Evolutionary conservation across 2,113 vertebrate species (phyloP).

Genomic region (Urocitellus parryii): DNA sequence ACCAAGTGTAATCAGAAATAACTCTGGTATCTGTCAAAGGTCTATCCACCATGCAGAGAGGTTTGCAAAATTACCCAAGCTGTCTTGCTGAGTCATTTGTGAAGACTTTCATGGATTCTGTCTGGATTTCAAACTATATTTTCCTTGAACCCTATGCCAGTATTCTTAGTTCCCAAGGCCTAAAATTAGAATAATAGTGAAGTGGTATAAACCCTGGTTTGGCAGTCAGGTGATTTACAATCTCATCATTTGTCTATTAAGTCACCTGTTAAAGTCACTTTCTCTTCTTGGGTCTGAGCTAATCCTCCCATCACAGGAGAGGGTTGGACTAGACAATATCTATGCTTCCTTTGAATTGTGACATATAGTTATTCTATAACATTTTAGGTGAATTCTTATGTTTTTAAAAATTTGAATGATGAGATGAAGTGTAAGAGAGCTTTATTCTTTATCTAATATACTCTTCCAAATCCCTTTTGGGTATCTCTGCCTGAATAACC

Average conservation of each 20-base stretch:
- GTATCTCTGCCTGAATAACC: neutral
- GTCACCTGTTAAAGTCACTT: neutral
- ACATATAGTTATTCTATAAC: neutral
- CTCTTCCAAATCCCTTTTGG: neutral
- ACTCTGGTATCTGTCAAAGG: neutral
- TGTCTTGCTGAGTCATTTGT: neutral
- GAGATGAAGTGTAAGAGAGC: neutral
- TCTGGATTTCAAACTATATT: neutral
- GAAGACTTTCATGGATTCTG: neutral
- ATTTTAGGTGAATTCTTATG: neutral
- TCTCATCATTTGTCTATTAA: neutral
- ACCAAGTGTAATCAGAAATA: constrained; percentile 16
- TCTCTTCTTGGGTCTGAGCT: neutral
- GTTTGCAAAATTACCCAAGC: neutral
- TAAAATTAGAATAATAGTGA: neutral
- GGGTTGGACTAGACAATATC: neutral
- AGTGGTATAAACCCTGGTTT: neutral
- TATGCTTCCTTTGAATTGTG: neutral
- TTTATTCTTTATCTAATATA: neutral
- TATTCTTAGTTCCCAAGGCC: neutral
- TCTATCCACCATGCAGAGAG: neutral
- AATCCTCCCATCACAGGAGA: neutral
- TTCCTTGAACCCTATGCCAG: neutral
- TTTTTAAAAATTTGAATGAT: constrained; percentile 2
- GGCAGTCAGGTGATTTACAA: neutral